Evolutionary conservation across 2,888 invertebrate genomes (phyloP), one percentile per base, ranked within the genome.

Genomic region (Tubiluchus corallicola): DNA sequence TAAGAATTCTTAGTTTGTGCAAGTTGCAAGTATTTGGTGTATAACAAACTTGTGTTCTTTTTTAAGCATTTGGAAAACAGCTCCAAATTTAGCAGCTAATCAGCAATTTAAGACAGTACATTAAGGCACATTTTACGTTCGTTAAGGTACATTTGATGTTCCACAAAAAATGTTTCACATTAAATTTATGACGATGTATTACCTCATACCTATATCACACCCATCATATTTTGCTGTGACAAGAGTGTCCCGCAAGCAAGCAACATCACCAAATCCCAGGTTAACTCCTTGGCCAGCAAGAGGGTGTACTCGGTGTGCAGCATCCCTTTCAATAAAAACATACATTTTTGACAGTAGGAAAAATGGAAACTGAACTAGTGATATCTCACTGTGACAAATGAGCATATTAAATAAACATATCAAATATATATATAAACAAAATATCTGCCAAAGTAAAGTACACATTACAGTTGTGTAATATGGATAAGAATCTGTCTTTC

Each of bases 221-320:
- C 96, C 96, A 46, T 73, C 68, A 56, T 75, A 74, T 1, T 75
- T 68, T 0, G 80, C 75, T 17, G 79, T 72, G 0, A 77, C 72
- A 15, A 98, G 65, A 13, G 75, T 60, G 41, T 75, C 67, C 0
- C 76, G 73, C n/a, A 98, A 69, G 51, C 74, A 73, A 20, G 71
- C 67, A 0, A 90, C 78, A 67, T 99, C 98, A 4, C 87, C 85
- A 62, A 96, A 90, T 2, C 98, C 98, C 39, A 98, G 70, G 69
- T 99, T 99, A 1, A 94, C 87, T 4, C 98, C 98, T 67, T 94
- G 94, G 0, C 96, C 96, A 29, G 96, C 96, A 51, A 98, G 63
- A 0, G 96, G 96, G 66, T 98, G 96, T 17, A 96, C 74, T 51
- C 88, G 72, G 55, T 74, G 73, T 5, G 71, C 71, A 20, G 73